These are phyloP conservation scores for Desmodus rotundus DNA, from an alignment of 2,113 vertebrate genomes.

Conservation along the genomic window DNA sequence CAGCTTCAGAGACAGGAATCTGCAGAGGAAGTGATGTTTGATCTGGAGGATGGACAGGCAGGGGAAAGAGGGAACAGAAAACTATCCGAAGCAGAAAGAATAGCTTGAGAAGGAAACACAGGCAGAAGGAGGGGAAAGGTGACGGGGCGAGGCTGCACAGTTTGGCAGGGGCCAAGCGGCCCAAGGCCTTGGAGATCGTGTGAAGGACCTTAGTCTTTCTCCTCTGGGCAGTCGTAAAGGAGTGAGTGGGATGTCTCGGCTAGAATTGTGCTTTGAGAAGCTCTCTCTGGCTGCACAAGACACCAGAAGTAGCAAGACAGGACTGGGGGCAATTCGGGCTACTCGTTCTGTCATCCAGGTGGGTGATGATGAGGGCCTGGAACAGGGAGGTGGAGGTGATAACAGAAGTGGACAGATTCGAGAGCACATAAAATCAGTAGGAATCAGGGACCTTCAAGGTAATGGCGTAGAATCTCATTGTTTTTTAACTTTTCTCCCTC, in stretches of 20 bases:
- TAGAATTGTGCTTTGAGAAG: neutral
- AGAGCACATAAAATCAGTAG: neutral
- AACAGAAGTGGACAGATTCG: neutral
- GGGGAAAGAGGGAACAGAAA: neutral
- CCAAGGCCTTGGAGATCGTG: neutral
- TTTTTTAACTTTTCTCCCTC: slow-evolving; percentile 36
- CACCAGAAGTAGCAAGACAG: neutral
- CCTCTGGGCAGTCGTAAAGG: neutral
- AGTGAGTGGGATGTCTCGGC: fast-evolving
- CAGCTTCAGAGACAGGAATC: neutral
- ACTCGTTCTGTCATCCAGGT: neutral
- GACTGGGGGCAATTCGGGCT: no score
- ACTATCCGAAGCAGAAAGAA: neutral
- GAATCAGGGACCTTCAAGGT: neutral
- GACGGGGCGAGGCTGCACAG: neutral
- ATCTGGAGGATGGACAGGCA: neutral
- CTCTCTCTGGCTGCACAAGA: neutral
- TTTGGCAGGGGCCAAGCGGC: fast-evolving
- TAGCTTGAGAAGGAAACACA: neutral
- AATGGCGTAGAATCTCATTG: neutral
- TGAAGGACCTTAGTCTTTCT: neutral
- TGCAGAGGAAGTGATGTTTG: neutral
- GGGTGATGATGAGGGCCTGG: neutral
- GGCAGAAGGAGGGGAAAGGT: neutral
- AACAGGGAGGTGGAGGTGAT: neutral